Evolutionary conservation across 2,113 vertebrate species (phyloP), one percentile per base, ranked within the genome.

Genomic region (Mirza zaza): DNA sequence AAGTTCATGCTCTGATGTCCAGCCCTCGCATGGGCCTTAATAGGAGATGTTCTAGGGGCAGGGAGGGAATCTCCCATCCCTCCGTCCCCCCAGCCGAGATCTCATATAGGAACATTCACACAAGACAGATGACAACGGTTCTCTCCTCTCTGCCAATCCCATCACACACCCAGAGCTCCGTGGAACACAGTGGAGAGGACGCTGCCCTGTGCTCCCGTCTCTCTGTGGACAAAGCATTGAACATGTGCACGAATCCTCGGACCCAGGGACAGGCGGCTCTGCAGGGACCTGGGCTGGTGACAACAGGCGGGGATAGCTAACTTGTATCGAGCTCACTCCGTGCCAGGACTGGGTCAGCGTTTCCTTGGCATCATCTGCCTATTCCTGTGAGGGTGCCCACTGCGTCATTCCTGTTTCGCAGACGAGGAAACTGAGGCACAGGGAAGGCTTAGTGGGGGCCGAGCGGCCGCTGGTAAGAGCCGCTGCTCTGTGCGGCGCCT

Each of bases 131-230:
- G 25, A 27, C 14, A 4, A 25, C 0, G 13, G 17, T 1, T 21
- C 57, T 0, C 2, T 9, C 61, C 29, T 13, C 70, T 23, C 55
- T 11, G 55, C 50, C 70, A 42, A 25, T n/a, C 27, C 34, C 34
- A 39, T 10, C 0, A 1, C 59, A 39, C 0, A 13, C 52, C 18
- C 21, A 10, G 65, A 39, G 50, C 61, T 57, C 0, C 0, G 8
- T 0, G 21, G 57, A 29, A 48, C 3, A 1, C 27, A 1, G 32
- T 0, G 29, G n/a, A 34, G 73, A 6, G 8, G 32, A 45, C 5
- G 0, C 76, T 0, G 10, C 6, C 63, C 50, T 6, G 27, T 2
- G 8, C 0, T 8, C 21, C n/a, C 15, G 17, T 17, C 48, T 14
- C 61, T 63, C 82, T 50, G 13, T 17, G 3, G 25, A 50, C n/a